phyloP scores from a whole-genome alignment of 2,888 invertebrate genomes.

The Ctena decussata region DNA sequence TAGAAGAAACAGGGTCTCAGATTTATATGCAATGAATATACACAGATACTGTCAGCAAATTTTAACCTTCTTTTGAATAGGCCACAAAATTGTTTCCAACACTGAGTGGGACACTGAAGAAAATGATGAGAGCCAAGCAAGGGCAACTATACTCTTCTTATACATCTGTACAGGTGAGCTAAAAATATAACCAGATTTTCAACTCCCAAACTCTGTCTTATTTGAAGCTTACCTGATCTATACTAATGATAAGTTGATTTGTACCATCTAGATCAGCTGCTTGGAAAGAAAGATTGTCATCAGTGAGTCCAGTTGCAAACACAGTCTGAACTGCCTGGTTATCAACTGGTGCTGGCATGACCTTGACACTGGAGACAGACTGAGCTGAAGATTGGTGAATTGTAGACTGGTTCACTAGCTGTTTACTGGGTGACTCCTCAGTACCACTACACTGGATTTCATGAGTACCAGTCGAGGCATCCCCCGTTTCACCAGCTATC shows the following conservation, averaged over 20 bases:
- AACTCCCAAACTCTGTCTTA: too few species aligned
- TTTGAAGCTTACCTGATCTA: neutral
- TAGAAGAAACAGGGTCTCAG: too few species aligned
- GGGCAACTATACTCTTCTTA: too few species aligned
- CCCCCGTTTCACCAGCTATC: neutral
- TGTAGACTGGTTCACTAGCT: neutral
- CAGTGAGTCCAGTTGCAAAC: neutral
- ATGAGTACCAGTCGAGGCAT: neutral
- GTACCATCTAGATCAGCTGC: neutral
- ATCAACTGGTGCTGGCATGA: neutral
- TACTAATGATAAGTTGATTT: neutral
- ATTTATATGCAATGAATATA: too few species aligned
- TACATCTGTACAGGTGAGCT: too few species aligned
- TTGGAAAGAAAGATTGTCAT: neutral
- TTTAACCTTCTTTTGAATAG: too few species aligned
- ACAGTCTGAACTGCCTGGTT: neutral
- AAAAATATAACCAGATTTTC: too few species aligned
- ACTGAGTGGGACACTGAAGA: too few species aligned
- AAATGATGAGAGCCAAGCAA: too few species aligned
- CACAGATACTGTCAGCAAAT: too few species aligned
- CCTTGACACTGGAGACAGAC: neutral
- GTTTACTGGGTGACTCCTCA: neutral
- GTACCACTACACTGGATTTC: neutral
- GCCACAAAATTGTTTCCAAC: too few species aligned
- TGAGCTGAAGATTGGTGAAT: too few species aligned